Conservation (phyloP, 2,888 invertebrate species). For the Scrobipalpa costella region DNA sequence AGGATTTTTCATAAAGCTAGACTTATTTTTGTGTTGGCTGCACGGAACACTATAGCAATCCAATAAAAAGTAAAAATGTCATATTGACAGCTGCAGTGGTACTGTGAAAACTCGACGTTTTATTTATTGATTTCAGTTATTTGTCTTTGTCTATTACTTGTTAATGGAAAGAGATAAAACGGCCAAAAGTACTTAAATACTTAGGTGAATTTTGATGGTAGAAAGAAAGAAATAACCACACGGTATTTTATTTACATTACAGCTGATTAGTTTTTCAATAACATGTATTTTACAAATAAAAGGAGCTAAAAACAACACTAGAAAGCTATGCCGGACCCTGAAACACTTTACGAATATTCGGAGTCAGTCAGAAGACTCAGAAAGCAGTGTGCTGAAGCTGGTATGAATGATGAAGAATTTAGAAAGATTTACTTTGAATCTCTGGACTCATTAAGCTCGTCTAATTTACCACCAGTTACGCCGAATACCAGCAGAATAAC, state of each 20-base stretch:
- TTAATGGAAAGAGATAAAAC: background rate
- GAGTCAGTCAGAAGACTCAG: slow-evolving; percentile 81
- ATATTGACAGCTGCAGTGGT: background rate
- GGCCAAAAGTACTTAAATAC: background rate
- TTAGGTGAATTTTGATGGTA: background rate
- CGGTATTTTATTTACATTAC: too few species aligned
- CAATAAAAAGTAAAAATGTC: background rate
- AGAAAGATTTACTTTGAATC: slow-evolving; percentile 78
- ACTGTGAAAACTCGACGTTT: background rate
- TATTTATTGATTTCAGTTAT: background rate
- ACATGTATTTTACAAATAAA: background rate
- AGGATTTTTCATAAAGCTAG: too few species aligned
- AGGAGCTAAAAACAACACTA: background rate
- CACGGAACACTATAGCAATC: background rate
- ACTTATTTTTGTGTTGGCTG: background rate
- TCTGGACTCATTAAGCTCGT: slow-evolving; percentile 48
- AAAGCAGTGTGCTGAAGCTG: slow-evolving; percentile 79
- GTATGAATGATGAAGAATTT: slow-evolving; percentile 83
- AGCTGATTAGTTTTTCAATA: too few species aligned
- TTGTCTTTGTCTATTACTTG: background rate
- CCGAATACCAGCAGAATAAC: slow-evolving; percentile 12
- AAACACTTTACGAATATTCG: slow-evolving; percentile 64
- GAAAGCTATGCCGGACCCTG: slow-evolving; percentile 41
- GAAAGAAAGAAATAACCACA: background rate
- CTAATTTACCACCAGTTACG: background rate